Evolutionary conservation across 2,113 vertebrate genomes (phyloP), one percentile per base, ranked within the genome.

Genomic region (Thymallus thymallus): DNA sequence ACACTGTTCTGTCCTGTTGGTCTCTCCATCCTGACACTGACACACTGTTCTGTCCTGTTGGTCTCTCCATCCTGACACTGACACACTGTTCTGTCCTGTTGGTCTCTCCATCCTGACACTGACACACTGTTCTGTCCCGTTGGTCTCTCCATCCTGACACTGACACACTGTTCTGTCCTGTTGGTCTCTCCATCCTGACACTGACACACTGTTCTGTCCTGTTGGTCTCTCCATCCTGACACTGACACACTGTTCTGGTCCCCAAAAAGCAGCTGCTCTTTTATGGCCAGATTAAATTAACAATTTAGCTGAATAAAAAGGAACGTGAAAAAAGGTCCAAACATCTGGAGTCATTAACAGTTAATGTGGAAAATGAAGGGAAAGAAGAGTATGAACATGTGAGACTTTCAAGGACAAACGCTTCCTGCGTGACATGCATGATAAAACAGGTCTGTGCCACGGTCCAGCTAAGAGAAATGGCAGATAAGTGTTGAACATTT

Each of bases 271-370:
- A 83, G 83, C 79, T 84, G 86, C 67, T 87, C 73, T 72, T 86
- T 85, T 79, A 81, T 76, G 64, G 63, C 67, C 46, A 74, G 64
- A 82, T 89, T 85, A 73, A 85, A 85, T 81, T 82, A 88, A 79
- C 68, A 80, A 75, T 87, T 84, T 85, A 84, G 71, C 61, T 64
- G 75, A 81, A 78, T 79, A 75, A 58, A 76, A 48, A 72, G 75
- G 16, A 51, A 5, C 48, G 14, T 3, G 16, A 51, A 80, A 76
- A 77, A 76, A 66, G 62, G 14, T 68, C 66, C 30, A 72, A 86
- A 86, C 84, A 86, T 83, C 84, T 86, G 84, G 84, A 83, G 79
- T 67, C 74, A 63, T 81, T 80, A 83, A 77, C 76, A 76, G 14
- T 81, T 83, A 81, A 81, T 81, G 81, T 71, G 70, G 35, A 68